These are phyloP conservation scores for Aphis gossypii DNA, from an alignment of 1,140 invertebrate genomes.

Conservation along the genomic window DNA sequence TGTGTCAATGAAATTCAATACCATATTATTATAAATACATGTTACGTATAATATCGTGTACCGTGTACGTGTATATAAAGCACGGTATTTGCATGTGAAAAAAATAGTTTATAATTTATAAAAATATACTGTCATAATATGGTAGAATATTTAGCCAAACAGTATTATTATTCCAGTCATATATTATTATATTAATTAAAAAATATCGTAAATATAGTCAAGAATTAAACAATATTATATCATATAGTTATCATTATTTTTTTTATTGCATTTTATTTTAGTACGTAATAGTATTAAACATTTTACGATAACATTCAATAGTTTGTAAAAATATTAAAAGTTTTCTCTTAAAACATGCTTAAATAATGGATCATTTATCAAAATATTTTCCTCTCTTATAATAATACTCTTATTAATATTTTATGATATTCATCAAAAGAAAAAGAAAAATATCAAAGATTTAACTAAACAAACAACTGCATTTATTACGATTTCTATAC, in stretches of 20 bases:
- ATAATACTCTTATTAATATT: background rate
- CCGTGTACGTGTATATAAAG: background rate
- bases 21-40: background rate
- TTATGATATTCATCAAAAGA: background rate
- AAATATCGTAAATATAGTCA: background rate
- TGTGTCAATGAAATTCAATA: background rate
- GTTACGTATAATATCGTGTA: background rate
- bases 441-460: background rate
- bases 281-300: background rate
- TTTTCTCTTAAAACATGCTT: no score
- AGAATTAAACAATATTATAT: background rate
- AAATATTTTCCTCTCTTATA: background rate
- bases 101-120: background rate
- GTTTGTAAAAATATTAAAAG: background rate
- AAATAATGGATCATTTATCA: background rate
- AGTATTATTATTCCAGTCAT: background rate
- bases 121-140: background rate
- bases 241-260: background rate
- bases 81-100: constrained; percentile 35
- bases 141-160: background rate
- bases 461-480: background rate
- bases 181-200: background rate
- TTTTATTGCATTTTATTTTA: background rate
- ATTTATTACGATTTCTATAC: background rate
- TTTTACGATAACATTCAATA: background rate